Percentiles rank a stretch among this genome's conserved stretches.
These are phyloP conservation scores for Oxyura jamaicensis DNA, from an alignment of 2,113 vertebrate genomes.

Conservation along the genomic window DNA sequence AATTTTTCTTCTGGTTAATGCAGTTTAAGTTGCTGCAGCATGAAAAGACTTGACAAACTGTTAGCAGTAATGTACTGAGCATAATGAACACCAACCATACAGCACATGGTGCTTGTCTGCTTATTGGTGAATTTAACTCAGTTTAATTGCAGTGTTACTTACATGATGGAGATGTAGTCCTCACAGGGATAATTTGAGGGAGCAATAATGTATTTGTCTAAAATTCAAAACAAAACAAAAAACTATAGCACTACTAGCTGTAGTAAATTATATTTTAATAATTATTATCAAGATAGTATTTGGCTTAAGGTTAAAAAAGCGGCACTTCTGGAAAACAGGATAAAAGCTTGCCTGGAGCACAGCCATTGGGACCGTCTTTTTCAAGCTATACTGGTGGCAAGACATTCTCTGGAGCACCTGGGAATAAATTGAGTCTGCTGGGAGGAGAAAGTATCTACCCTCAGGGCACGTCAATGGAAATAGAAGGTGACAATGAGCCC, in stretches of 20 bases:
- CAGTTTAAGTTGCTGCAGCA: constrained; percentile 8
- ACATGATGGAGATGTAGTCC: constrained; percentile 68
- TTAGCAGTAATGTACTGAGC: constrained; percentile 52
- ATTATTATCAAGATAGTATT: constrained; percentile 59
- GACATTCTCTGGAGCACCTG: constrained; percentile 82
- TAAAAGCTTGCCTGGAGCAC: constrained; percentile 43
- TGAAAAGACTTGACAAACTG: constrained; percentile 62
- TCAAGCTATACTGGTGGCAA: constrained; percentile 73
- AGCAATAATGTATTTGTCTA: constrained; percentile 46
- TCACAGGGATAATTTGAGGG: constrained; percentile 64
- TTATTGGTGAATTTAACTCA: constrained; percentile 73
- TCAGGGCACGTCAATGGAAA: constrained; percentile 82
- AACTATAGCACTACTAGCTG: constrained; percentile 25
- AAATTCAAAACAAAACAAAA: constrained; percentile 6
- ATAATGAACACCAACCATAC: constrained; percentile 51
- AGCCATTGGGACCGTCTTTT: constrained; percentile 59
- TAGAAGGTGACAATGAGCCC: constrained; percentile 75
- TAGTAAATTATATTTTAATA: constrained; percentile 73
- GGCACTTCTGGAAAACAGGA: constrained; percentile 64
- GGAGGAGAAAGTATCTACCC: constrained; percentile 73
- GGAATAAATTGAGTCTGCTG: constrained; percentile 74
- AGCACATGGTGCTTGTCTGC: constrained; percentile 79
- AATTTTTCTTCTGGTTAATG: neutral
- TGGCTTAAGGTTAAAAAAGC: constrained; percentile 52
- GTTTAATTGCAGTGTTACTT: constrained; percentile 74